These are phyloP conservation scores for Philereme transversata DNA, from an alignment of 2,888 invertebrate genomes.

Conservation along the genomic window DNA sequence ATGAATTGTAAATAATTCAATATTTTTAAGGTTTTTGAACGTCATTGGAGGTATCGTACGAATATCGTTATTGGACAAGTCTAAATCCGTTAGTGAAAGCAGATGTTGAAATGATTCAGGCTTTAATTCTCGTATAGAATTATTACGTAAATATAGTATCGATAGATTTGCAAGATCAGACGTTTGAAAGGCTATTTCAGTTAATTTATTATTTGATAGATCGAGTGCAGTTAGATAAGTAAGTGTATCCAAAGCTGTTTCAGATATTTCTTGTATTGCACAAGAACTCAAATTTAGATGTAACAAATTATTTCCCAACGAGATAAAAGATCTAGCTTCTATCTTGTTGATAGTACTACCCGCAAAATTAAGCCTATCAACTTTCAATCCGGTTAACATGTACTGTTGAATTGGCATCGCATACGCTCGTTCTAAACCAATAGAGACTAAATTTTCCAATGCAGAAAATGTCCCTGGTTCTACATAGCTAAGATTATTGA, in stretches of 20 bases:
- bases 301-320: slow-evolving; percentile 4
- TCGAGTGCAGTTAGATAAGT: slow-evolving; percentile 9
- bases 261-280: slow-evolving; percentile 12
- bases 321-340: slow-evolving; percentile 9
- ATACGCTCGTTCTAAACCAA: slow-evolving; percentile 11
- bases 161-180: slow-evolving; percentile 13
- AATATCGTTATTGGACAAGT: slow-evolving; percentile 20
- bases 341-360: slow-evolving; percentile 19
- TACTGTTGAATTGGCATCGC: slow-evolving; percentile 3
- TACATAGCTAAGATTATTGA: slow-evolving; percentile 16
- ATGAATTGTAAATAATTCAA: slow-evolving; percentile 5
- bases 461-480: slow-evolving; percentile 17
- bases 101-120: slow-evolving; percentile 12
- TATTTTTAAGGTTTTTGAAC: slow-evolving; percentile 17
- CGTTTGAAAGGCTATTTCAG: slow-evolving; percentile 9
- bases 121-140: slow-evolving; percentile 12
- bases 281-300: slow-evolving; percentile 17
- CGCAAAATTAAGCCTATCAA: slow-evolving; percentile 5
- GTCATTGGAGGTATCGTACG: slow-evolving; percentile 8
- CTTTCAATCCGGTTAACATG: slow-evolving; percentile 6
- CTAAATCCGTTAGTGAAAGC: slow-evolving; percentile 12
- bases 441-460: slow-evolving; percentile 4
- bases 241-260: slow-evolving; percentile 12
- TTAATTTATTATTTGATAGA: slow-evolving; percentile 22
- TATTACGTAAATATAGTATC: slow-evolving; percentile 13